These are phyloP conservation scores for Girardinus metallicus DNA, from an alignment of 2,797 vertebrate species.

Conservation along the genomic window DNA sequence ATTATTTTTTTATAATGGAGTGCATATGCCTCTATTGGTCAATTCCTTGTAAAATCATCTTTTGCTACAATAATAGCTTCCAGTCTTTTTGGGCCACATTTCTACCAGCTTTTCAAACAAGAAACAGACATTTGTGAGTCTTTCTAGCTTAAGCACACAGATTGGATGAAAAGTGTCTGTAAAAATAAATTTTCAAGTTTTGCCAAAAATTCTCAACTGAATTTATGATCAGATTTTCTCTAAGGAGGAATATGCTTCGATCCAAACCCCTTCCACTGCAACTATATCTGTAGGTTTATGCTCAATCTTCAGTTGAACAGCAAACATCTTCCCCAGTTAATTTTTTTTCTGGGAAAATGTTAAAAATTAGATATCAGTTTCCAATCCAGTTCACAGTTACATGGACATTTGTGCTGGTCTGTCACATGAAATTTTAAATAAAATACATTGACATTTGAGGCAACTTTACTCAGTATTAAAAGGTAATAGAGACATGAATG, in stretches of 20 bases:
- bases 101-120: background rate
- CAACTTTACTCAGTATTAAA: background rate
- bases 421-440: background rate
- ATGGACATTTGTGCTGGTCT: background rate
- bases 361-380: background rate
- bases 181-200: background rate
- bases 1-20: background rate
- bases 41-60: background rate
- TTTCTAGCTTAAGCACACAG: background rate
- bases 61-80: background rate
- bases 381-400: background rate
- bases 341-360: background rate
- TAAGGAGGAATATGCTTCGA: background rate
- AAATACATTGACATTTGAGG: background rate
- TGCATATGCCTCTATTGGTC: constrained; percentile 2
- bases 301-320: background rate
- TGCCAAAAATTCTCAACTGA: background rate
- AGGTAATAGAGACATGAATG: background rate
- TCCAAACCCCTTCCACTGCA: background rate
- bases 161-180: background rate
- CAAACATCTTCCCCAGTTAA: background rate
- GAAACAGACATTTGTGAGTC: background rate
- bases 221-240: background rate
- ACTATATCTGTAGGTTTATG: background rate
- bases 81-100: background rate